A percentile compares a stretch with the other conserved stretches of the same genome.
Conservation (phyloP, 2,888 invertebrate genomes). For the Neoitamus cyanurus region DNA sequence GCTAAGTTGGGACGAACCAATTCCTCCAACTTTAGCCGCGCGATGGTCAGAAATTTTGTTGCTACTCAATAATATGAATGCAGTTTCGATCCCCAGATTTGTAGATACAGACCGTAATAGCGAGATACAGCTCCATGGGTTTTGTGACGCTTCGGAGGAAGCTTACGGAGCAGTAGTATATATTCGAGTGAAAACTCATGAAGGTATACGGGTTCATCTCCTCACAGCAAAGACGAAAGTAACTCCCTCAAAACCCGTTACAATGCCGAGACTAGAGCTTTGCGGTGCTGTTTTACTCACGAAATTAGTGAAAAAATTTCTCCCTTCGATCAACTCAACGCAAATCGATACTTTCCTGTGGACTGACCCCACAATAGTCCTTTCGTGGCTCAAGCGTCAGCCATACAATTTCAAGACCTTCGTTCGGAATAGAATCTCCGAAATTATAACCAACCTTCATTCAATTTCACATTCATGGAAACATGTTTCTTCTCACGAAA, state of each 20-base stretch:
- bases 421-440: background rate
- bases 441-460: background rate
- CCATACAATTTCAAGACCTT: background rate
- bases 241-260: background rate
- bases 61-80: background rate
- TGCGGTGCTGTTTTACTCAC: background rate
- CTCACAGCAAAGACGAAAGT: background rate
- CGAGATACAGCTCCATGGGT: background rate
- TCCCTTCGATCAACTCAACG: background rate
- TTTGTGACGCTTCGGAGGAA: no score
- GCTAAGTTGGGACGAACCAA: no score
- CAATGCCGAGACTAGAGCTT: background rate
- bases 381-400: background rate
- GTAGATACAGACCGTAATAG: background rate
- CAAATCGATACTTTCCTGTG: no score
- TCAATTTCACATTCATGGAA: no score
- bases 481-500: background rate
- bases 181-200: no score
- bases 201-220: background rate
- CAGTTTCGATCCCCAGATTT: background rate
- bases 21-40: no score
- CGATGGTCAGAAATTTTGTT: background rate
- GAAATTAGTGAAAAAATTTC: background rate
- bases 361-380: no score
- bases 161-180: no score